Evolutionary conservation across 2,797 vertebrate species (phyloP).

Genomic region (Brotula barbata): DNA sequence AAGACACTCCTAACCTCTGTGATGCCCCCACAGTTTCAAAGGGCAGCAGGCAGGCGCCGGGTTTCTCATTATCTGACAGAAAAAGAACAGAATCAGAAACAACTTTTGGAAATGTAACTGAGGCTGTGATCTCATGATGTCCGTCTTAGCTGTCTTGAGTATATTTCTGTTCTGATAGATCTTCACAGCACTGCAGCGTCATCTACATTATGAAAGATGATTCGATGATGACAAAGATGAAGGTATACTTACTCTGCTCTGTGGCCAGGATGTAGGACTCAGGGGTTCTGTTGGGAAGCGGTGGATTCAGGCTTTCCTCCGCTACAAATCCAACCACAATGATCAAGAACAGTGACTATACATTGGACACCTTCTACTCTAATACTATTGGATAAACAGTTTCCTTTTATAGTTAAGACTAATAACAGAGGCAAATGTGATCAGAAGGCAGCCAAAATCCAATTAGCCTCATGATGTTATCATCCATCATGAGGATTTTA

Average conservation of each 20-base stretch:
- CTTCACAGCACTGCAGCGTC: not conserved
- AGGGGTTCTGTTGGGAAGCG: conserved; percentile 55
- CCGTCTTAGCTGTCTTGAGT: too few relatives aligned
- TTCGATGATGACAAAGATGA: not conserved
- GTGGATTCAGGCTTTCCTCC: conserved; percentile 32
- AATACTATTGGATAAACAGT: not conserved
- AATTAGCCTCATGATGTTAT: not conserved
- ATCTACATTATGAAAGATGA: not conserved
- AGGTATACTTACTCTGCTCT: conserved; percentile 30
- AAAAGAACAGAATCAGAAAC: not conserved
- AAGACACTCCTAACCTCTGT: conserved; percentile 61
- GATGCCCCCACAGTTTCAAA: not conserved
- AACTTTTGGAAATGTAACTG: too few relatives aligned
- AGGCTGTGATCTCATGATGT: too few relatives aligned
- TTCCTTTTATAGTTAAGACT: not conserved
- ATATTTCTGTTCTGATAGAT: too few relatives aligned
- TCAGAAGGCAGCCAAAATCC: not conserved
- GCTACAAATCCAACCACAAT: conserved; percentile 27
- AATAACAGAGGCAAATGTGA: not conserved
- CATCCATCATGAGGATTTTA: conserved; percentile 9
- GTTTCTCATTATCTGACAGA: conserved; percentile 31
- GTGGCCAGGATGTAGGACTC: conserved; percentile 45
- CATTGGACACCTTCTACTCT: not conserved
- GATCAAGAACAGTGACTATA: not conserved
- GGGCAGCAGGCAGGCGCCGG: conserved; percentile 3